Base-by-base conservation (phyloP, 2,888 invertebrate species). In the Drosophila parthenogenetica region DNA sequence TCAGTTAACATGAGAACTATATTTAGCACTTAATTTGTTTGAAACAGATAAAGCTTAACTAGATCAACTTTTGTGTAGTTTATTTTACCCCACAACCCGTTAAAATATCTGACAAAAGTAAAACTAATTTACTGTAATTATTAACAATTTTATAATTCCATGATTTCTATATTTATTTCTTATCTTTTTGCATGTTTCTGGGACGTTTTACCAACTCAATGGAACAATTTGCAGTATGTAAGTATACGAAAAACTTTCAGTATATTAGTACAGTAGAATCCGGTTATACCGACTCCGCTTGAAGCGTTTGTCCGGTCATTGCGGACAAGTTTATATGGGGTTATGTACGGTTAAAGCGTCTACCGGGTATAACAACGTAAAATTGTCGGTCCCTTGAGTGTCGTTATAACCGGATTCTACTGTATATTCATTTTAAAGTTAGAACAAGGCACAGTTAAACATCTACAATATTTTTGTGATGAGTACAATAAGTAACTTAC, bases 11-110 rank as follows among this genome's bases (percentile, higher is more conserved):
- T 61, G 46, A 46, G 19, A 59, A 48, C 68, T 77, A 67, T 78
- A 79, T 78, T 90, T 89, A 87, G 74, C 90, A 83, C 78, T 81
- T 86, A 89, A 89, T 90, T 32, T 55, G 54, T 5, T 43, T 19
- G 32, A 22, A 90, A 85, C 75, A 77, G 82, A 55, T 45, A 59
- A 68, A 60, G 68, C 71, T 57, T 46, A 83, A 77, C 66, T 51
- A 63, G 60, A 51, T 67, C 48, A 37, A 16, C 63, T 14, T n/a
- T 64, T 19, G 42, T 55, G 58, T 49, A 55, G 81, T 70, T 77
- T 68, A 68, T 49, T 77, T 59, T 64, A 45, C 3, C 13, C 8
- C 13, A 8, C 40, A 19, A 61, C 7, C 29, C 7, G 43, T 13
- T n/a, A 19, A 29, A 42, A 8, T 40, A 51, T 3, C 3, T 11